Evolutionary conservation across 2,797 vertebrate genomes (phyloP), one percentile per base, ranked within the genome.

Genomic region (Lateolabrax maculatus): DNA sequence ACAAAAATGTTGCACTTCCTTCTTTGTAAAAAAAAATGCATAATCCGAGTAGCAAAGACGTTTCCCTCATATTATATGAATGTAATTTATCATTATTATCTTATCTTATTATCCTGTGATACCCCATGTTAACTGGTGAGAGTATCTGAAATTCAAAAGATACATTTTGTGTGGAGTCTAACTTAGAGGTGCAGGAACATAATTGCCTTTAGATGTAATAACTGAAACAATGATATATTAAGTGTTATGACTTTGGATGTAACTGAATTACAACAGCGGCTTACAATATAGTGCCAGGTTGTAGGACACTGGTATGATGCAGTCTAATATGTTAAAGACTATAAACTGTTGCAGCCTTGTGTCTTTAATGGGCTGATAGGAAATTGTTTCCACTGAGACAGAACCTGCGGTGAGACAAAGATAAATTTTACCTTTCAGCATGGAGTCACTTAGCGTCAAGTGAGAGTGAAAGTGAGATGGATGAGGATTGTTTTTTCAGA

Each of bases 391-490:
- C 55, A 49, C 2, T n/a, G 58, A 31, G 15, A 60, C 57, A 29
- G 49, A 77, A 60, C 19, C 25, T 64, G 49, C 44, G 62, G 58
- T 41, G 21, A 29, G n/a, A 61, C 44, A 55, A 25, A 27, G 46
- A 58, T 21, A 7, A 4, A 56, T 77, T 56, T 62, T n/a, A 53
- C 34, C 37, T 41, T 70, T 67, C 41, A 66, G 55, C 55, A 25
- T 21, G 15, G 31, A 25, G 19, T 69, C 48, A 25, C 36, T 71
- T 27, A 66, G 31, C 37, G 67, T 84, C 57, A 65, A 41, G 37
- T n/a, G 21, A 49, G 23, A 25, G n/a, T 49, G 57, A 66, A 76
- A 48, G 21, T 67, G 34, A 79, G 57, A 66, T 19, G 31, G 44
- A 67, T 77, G 49, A 83, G 57, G 27, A 29, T 13, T 58, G 49